Base-by-base conservation (phyloP, 2,888 invertebrate genomes). In the Cheilosia pagana region DNA sequence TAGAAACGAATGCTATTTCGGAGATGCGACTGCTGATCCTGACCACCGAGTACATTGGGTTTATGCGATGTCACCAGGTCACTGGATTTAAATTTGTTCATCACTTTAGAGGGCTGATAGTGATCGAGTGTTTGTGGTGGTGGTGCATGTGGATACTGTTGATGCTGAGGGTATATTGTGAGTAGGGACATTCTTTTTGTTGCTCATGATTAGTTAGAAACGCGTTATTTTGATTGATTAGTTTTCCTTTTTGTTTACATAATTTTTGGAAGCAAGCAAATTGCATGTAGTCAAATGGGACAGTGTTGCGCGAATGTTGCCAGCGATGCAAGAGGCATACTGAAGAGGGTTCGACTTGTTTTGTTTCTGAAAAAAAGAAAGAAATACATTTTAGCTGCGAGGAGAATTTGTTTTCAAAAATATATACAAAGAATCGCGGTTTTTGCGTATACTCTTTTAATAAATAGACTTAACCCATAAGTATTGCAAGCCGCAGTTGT, bases 21-120 rank as follows among this genome's bases (percentile, higher is more conserved):
- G 19, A 78, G 67, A 53, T 78, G 82, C n/a, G 65, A 35, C 25
- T 67, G 39, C 14, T 65, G 65, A 19, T 53, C 72, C 41, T 74
- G 75, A 81, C 85, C 43, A 79, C 72, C 63, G 83, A 83, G 83
- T 55, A 72, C 74, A 79, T 74, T 83, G 41, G 79, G 63, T 85
- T 75, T 74, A 70, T 85, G 85, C 65, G 88, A 87, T 85, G 87
- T 86, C 68, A 88, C 87, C 87, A 88, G 87, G 87, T 88, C 88
- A 88, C 88, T 88, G 43, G 88, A 16, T 59, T 71, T 79, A n/a
- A 70, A 41, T 74, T 68, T 85, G 79, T 75, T 85, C 85, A 85
- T 85, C 70, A 85, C 85, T 85, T 85, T 85, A 79, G 59, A 63
- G 79, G 52, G 50, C 55, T 63, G 70, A 65, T 76, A 63, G 31